phyloP scores from a whole-genome alignment of 2,888 invertebrate genomes.

The Caenorhabditis japonica region DNA sequence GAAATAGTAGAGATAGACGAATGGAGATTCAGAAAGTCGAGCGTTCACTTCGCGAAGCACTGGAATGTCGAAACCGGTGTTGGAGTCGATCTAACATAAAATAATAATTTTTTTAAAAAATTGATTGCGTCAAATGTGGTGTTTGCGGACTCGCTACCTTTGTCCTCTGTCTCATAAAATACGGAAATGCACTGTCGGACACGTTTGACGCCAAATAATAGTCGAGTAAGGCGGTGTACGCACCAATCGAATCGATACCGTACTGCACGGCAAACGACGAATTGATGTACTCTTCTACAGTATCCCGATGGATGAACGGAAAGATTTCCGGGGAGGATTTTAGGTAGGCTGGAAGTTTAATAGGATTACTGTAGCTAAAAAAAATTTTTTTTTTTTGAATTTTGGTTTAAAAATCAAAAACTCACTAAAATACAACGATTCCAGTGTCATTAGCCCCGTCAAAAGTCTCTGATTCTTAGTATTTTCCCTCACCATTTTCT shows the following conservation, averaged over 20 bases:
- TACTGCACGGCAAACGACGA: constrained; percentile 27
- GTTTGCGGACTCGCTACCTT: constrained; percentile 5
- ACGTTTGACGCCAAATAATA: constrained; percentile 17
- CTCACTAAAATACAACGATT: constrained; percentile 45
- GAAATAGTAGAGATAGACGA: constrained; percentile 37
- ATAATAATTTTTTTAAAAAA: not conserved
- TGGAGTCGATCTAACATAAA: constrained; percentile 38
- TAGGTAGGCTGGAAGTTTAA: constrained; percentile 38
- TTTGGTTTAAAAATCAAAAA: not conserved
- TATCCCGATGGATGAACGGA: constrained; percentile 23
- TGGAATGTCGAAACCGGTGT: constrained; percentile 27
- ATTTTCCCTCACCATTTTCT: constrained; percentile 7
- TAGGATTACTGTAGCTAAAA: no score
- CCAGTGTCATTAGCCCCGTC: constrained; percentile 34
- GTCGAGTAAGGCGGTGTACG: not conserved
- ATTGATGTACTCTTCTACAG: constrained; percentile 46
- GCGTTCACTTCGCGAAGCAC: constrained; percentile 28
- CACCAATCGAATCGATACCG: constrained; percentile 14
- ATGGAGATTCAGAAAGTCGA: not conserved
- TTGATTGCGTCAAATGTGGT: no score
- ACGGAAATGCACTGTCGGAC: constrained; percentile 27
- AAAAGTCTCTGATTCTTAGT: constrained; percentile 21
- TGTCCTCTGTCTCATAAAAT: constrained; percentile 20
- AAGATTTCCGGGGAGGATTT: constrained; percentile 34
- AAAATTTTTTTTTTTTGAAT: not conserved